phyloP scores from a whole-genome alignment of 2,113 vertebrate species.

The Pardalotus punctatus region DNA sequence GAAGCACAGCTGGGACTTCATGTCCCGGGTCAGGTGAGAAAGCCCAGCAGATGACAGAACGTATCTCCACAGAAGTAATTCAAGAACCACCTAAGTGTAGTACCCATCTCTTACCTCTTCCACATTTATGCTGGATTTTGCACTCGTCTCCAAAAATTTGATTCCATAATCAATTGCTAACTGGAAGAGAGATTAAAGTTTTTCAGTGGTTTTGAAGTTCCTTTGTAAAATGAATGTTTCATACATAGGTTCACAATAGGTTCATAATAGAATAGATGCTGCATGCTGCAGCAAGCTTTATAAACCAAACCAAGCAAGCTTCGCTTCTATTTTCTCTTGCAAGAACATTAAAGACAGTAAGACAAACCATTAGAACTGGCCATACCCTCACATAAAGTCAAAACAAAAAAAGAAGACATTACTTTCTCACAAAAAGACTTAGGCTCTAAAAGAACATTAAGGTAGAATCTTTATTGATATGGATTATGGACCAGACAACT shows the following conservation, averaged over 20 bases:
- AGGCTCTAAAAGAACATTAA: background rate
- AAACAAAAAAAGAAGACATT: background rate
- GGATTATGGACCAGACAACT: background rate
- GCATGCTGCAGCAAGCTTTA: background rate
- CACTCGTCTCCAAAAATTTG: conserved; percentile 98
- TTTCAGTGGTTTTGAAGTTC: background rate
- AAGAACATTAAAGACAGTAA: background rate
- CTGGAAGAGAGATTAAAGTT: conserved; percentile 70
- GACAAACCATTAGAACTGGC: background rate
- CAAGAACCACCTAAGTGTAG: background rate
- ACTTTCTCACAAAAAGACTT: background rate
- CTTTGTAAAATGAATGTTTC: background rate
- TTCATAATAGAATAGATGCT: background rate
- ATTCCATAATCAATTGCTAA: conserved; percentile 98
- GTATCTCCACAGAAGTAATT: background rate
- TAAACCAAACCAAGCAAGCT: background rate
- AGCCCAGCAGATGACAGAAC: background rate
- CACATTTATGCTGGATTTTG: conserved; percentile 95
- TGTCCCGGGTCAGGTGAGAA: background rate
- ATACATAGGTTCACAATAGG: background rate
- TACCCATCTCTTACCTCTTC: conserved; percentile 85
- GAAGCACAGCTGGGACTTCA: background rate
- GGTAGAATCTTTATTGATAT: background rate
- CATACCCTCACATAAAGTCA: background rate
- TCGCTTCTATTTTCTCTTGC: background rate